phyloP scores from a whole-genome alignment of 2,888 invertebrate species.

The Eristalis pertinax region DNA sequence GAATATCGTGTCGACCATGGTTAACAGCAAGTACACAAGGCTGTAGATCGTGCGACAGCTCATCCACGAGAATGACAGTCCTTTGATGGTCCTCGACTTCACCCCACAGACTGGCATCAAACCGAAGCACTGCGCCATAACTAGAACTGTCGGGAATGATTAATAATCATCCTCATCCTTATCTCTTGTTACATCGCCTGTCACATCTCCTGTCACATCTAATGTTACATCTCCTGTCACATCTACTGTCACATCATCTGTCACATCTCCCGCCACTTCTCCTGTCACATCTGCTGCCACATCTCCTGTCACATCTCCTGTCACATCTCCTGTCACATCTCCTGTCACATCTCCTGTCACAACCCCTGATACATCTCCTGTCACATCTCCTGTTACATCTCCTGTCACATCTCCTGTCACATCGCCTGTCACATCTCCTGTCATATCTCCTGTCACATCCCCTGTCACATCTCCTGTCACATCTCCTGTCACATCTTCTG shows the following conservation, averaged over 20 bases:
- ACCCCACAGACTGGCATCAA: slow-evolving; percentile 79
- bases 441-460: no score
- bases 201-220: not conserved
- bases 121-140: slow-evolving; percentile 78
- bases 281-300: not conserved
- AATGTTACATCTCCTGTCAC: not conserved
- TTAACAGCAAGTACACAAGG: slow-evolving; percentile 74
- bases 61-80: slow-evolving; percentile 78
- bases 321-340: no score
- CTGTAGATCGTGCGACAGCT: slow-evolving; percentile 77
- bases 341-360: not conserved
- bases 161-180: not conserved
- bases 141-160: slow-evolving; percentile 74
- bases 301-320: not conserved
- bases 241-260: not conserved
- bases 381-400: no score
- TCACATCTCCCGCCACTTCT: not conserved
- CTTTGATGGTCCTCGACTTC: slow-evolving; percentile 73
- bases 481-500: no score
- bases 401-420: no score
- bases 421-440: not conserved
- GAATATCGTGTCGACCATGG: slow-evolving; percentile 74
- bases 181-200: not conserved
- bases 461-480: not conserved
- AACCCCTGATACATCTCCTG: no score